A percentile compares a stretch with the other conserved stretches of the same genome.
Evolutionary conservation across 2,888 invertebrate species (phyloP).

Genomic region (Alitta virens): DNA sequence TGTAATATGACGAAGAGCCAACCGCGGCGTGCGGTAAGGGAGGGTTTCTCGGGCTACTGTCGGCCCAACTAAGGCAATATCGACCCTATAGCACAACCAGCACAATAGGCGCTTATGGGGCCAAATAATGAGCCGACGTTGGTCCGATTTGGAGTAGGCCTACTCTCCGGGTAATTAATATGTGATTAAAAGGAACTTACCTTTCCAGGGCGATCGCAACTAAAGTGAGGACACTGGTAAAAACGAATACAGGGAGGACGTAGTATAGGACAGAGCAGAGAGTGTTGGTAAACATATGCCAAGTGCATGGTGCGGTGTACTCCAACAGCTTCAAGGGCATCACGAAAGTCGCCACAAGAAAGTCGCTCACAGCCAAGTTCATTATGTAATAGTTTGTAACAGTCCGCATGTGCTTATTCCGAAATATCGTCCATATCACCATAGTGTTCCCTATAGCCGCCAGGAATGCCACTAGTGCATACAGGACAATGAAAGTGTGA

Average conservation of each 20-base stretch:
- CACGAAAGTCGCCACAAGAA: constrained; percentile 57
- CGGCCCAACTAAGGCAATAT: no score
- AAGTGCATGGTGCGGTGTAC: constrained; percentile 54
- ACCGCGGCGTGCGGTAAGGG: no score
- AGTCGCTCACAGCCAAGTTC: constrained; percentile 57
- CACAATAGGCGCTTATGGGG: no score
- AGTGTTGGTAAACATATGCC: constrained; percentile 53
- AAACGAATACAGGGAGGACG: constrained; percentile 58
- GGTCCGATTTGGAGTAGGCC: no score
- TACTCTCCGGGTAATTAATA: no score
- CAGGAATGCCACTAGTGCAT: constrained; percentile 50
- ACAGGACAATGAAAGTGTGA: constrained; percentile 44
- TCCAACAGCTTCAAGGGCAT: constrained; percentile 59
- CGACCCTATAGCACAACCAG: no score
- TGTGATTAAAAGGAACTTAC: constrained; percentile 35
- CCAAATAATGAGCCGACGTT: no score
- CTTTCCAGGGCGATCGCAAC: constrained; percentile 59
- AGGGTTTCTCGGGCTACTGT: no score
- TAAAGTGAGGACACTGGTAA: constrained; percentile 58
- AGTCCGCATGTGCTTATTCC: constrained; percentile 58
- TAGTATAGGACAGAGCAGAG: constrained; percentile 56
- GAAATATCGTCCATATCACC: constrained; percentile 56
- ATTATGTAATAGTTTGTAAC: constrained; percentile 59
- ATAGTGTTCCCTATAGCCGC: constrained; percentile 56
- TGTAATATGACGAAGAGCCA: no score